A percentile compares a stretch with the other conserved stretches of the same genome.
These are phyloP conservation scores for Dryocosmus kuriphilus DNA, from an alignment of 2,888 invertebrate species.

Conservation along the genomic window DNA sequence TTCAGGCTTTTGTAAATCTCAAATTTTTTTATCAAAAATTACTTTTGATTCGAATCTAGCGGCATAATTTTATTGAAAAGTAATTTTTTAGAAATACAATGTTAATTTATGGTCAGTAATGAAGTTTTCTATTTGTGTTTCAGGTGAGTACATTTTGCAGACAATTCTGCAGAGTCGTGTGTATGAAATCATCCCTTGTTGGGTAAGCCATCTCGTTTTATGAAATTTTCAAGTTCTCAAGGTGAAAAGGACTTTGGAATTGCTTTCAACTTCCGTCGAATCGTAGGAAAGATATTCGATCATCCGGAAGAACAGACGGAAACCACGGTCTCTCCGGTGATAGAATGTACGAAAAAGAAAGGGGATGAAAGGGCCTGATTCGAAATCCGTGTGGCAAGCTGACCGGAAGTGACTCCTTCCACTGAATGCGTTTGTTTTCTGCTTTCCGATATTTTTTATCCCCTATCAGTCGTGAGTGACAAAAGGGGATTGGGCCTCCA, in stretches of 20 bases:
- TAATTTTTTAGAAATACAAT: not conserved
- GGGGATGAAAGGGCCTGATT: constrained; percentile 8
- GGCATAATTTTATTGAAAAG: not conserved
- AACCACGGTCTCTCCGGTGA: constrained; percentile 40
- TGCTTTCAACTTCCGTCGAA: not conserved
- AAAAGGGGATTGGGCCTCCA: not conserved
- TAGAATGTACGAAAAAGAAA: constrained; percentile 34
- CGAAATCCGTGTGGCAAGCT: constrained; percentile 45
- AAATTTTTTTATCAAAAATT: not conserved
- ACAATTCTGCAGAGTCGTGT: not conserved
- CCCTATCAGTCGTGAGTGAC: not conserved
- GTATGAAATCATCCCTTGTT: not conserved
- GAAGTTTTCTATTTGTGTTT: constrained; percentile 58
- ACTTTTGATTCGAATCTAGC: not conserved
- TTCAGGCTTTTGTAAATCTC: not conserved
- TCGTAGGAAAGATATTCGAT: not conserved
- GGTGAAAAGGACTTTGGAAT: not conserved
- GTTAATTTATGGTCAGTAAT: not conserved
- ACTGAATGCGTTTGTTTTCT: constrained; percentile 20
- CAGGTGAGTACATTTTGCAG: constrained; percentile 64
- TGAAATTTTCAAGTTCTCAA: not conserved
- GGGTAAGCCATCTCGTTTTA: not conserved
- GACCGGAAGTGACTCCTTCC: constrained; percentile 51
- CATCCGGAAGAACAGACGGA: constrained; percentile 12
- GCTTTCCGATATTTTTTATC: not conserved